Percentiles rank a stretch among this genome's conserved stretches.
Conservation (phyloP, 2,797 vertebrate genomes). For the Oryzias sinensis region DNA sequence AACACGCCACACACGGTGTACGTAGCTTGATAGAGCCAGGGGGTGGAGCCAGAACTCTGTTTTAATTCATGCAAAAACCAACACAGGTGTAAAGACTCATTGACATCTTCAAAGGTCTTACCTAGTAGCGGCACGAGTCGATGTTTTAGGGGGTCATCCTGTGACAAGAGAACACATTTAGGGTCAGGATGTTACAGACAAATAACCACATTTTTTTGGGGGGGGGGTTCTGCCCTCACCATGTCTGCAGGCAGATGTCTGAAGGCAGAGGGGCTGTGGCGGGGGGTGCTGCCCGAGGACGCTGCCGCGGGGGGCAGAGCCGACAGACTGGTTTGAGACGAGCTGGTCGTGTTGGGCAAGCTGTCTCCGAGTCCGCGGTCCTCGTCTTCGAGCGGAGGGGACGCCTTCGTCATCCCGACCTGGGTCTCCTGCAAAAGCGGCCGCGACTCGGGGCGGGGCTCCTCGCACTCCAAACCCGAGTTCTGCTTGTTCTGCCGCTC, state of each 20-base stretch:
- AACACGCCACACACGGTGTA: no score
- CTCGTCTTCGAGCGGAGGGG: slow-evolving; percentile 75
- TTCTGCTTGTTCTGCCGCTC: slow-evolving; percentile 77
- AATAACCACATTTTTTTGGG: neutral
- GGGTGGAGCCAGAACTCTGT: no score
- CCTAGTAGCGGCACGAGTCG: slow-evolving; percentile 72
- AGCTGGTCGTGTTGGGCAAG: slow-evolving; percentile 82
- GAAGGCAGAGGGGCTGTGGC: slow-evolving; percentile 61
- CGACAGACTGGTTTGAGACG: slow-evolving; percentile 81
- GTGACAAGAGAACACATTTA: slow-evolving; percentile 4
- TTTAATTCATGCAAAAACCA: no score
- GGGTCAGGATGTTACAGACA: neutral
- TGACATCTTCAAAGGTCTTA: slow-evolving; percentile 37
- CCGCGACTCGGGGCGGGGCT: slow-evolving; percentile 67
- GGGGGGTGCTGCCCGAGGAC: slow-evolving; percentile 64
- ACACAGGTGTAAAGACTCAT: no score
- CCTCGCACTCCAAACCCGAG: slow-evolving; percentile 74
- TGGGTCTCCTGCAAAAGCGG: slow-evolving; percentile 80
- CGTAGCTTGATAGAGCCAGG: no score
- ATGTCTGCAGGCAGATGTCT: slow-evolving; percentile 48
- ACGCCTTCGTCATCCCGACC: slow-evolving; percentile 65
- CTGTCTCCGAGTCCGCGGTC: slow-evolving; percentile 82
- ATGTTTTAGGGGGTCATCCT: slow-evolving; percentile 74
- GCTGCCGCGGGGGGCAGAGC: slow-evolving; percentile 70
- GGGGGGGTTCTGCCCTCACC: slow-evolving; percentile 44